Percentiles rank a stretch among this genome's conserved stretches.
Evolutionary conservation across 2,113 vertebrate species (phyloP).

Genomic region (Mastomys coucha): DNA sequence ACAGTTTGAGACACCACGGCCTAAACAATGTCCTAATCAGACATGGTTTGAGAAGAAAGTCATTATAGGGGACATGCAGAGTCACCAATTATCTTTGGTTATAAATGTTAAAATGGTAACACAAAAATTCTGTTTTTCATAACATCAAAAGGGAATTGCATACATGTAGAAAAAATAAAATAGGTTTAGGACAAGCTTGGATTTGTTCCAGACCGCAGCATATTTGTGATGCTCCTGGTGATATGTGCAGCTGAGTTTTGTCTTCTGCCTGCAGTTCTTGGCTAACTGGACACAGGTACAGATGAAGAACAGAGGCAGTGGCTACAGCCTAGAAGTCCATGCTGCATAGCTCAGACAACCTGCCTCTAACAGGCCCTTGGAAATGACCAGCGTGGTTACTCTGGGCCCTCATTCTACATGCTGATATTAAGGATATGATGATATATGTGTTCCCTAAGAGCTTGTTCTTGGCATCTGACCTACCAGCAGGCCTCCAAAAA

Average conservation of each 20-base stretch:
- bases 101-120: conserved; percentile 69
- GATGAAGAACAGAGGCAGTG: background rate
- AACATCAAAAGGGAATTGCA: conserved; percentile 47
- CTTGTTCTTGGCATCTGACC: background rate
- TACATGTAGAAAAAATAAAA: conserved; percentile 45
- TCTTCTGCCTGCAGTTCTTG: background rate
- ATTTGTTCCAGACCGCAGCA: conserved; percentile 55
- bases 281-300: background rate
- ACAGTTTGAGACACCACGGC: conserved; percentile 65
- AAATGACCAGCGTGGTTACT: background rate
- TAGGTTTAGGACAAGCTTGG: background rate
- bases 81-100: conserved; percentile 78
- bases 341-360: background rate
- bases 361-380: background rate
- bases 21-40: conserved; percentile 74
- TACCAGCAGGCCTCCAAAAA: background rate
- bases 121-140: conserved; percentile 40
- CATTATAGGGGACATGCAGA: conserved; percentile 62
- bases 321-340: background rate
- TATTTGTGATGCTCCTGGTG: conserved; percentile 46
- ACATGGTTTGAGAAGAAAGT: conserved; percentile 76
- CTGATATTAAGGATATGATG: background rate
- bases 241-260: background rate
- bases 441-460: background rate
- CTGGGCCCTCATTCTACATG: background rate